Percentiles rank a stretch among this genome's conserved stretches.
Conservation (phyloP, 2,797 vertebrate genomes). For the Chrysocyon brachyurus region DNA sequence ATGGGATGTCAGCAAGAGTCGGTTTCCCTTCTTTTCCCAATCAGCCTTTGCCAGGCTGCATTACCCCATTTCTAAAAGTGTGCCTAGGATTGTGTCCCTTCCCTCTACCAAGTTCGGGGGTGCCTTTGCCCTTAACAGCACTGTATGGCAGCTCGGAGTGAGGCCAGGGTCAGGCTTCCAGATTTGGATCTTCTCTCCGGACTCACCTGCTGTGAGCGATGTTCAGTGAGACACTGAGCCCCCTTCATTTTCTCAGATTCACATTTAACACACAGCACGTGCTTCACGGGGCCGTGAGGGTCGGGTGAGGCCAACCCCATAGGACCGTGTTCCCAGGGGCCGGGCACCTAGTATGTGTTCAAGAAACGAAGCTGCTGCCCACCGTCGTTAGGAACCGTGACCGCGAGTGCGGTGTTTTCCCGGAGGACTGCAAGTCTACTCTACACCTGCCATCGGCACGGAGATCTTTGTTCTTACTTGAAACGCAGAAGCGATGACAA, state of each 20-base stretch:
- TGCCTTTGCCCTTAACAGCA: not conserved
- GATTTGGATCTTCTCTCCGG: not conserved
- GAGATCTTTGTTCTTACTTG: not conserved
- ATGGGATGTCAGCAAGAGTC: fast-evolving
- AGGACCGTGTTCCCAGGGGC: not conserved
- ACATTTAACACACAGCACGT: fast-evolving
- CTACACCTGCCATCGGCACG: not conserved
- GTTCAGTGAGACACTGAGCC: not conserved
- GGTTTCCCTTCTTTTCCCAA: not conserved
- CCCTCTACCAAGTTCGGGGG: not conserved
- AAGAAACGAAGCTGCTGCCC: not conserved
- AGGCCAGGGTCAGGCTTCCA: not conserved
- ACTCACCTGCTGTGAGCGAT: not conserved
- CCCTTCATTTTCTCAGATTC: not conserved
- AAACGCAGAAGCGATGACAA: not conserved
- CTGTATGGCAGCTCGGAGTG: fast-evolving
- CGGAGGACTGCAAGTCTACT: not conserved
- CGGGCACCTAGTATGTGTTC: fast-evolving
- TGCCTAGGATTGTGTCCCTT: not conserved
- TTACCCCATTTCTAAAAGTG: not conserved
- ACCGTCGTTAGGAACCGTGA: fast-evolving
- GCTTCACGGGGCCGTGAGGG: not conserved
- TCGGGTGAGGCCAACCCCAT: not conserved
- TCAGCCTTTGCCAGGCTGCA: fast-evolving
- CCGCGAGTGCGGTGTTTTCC: not conserved